These are phyloP conservation scores for Drosophila auraria DNA, from an alignment of 1,140 invertebrate species.

Conservation along the genomic window DNA sequence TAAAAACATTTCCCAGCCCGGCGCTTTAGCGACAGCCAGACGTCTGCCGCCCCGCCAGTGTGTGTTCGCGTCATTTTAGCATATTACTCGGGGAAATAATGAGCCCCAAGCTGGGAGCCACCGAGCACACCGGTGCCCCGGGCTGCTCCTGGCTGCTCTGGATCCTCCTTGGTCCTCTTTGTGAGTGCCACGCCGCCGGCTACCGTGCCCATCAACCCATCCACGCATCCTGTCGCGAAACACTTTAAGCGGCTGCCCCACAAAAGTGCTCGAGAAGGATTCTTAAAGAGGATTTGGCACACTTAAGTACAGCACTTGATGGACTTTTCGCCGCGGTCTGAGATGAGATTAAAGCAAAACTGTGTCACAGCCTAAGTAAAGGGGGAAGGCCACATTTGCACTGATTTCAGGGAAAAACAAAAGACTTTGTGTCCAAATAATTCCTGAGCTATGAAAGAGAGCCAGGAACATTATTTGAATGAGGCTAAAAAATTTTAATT, in stretches of 20 bases:
- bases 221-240: constrained; percentile 18
- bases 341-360: constrained; percentile 7
- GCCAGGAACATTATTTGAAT: neutral
- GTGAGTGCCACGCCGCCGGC: constrained; percentile 7
- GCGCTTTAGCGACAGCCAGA: constrained; percentile 44
- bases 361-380: neutral
- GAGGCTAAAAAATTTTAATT: neutral
- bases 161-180: constrained; percentile 21
- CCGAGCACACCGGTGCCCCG: constrained; percentile 12
- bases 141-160: neutral
- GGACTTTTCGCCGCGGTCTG: constrained; percentile 19
- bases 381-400: neutral
- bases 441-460: neutral
- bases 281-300: constrained; percentile 35
- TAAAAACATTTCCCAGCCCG: constrained; percentile 62
- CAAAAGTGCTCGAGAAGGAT: constrained; percentile 27
- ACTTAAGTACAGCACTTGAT: constrained; percentile 33
- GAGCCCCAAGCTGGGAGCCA: constrained; percentile 51
- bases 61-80: constrained; percentile 59
- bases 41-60: constrained; percentile 33
- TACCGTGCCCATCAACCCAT: constrained; percentile 7
- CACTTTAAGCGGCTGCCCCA: constrained; percentile 38
- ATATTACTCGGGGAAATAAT: constrained; percentile 61
- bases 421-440: neutral
- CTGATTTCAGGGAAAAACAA: constrained; percentile 12